A percentile compares a stretch with the other conserved stretches of the same genome.
Evolutionary conservation across 2,113 vertebrate species (phyloP).

Genomic region (Aegotheles bennettii): DNA sequence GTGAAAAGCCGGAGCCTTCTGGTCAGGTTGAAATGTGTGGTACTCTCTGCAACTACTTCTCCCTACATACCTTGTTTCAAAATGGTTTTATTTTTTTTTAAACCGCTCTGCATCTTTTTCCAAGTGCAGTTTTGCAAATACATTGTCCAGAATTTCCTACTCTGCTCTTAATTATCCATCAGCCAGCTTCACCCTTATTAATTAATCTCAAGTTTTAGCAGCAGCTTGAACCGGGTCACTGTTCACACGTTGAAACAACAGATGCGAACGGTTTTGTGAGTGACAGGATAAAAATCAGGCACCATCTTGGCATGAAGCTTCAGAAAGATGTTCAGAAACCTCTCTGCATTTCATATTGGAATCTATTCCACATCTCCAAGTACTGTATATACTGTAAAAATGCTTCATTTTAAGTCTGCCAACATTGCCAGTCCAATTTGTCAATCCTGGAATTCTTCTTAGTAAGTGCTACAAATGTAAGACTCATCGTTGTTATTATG

Average conservation of each 20-base stretch:
- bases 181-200: slow-evolving; percentile 54
- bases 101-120: neutral
- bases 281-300: slow-evolving; percentile 69
- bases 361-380: slow-evolving; percentile 40
- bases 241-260: slow-evolving; percentile 64
- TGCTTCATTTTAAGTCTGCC: slow-evolving; percentile 65
- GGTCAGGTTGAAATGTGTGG: neutral
- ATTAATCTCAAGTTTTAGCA: slow-evolving; percentile 68
- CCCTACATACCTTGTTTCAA: neutral
- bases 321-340: slow-evolving; percentile 62
- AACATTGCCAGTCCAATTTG: slow-evolving; percentile 65
- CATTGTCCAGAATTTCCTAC: slow-evolving; percentile 36
- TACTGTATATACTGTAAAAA: slow-evolving; percentile 69
- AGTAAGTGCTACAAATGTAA: slow-evolving; percentile 62
- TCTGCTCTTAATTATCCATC: slow-evolving; percentile 54
- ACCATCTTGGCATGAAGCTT: slow-evolving; percentile 59
- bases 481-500: slow-evolving; percentile 67
- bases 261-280: slow-evolving; percentile 64
- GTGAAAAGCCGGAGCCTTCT: neutral
- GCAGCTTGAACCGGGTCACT: slow-evolving; percentile 64
- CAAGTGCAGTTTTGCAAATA: neutral
- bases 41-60: neutral
- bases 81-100: neutral
- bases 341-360: slow-evolving; percentile 57
- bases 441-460: slow-evolving; percentile 62